A percentile compares a stretch with the other conserved stretches of the same genome.
Conservation (phyloP, 2,888 invertebrate genomes). For the Penaeus monodon region DNA sequence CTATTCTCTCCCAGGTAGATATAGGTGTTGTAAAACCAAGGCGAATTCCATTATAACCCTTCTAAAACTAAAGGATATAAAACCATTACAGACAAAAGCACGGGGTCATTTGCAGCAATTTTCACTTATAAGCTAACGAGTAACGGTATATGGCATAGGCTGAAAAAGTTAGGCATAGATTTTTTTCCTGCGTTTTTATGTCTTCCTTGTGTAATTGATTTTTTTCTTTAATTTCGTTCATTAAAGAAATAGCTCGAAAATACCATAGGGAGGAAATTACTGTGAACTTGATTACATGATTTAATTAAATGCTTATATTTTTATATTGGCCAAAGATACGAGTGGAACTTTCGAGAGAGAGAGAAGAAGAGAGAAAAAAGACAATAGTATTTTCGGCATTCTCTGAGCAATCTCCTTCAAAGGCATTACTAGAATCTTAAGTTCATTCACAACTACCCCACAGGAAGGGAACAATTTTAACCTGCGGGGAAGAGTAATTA, state of each 20-base stretch:
- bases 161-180: not conserved
- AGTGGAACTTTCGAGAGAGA: not conserved
- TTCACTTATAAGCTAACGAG: conserved; percentile 17
- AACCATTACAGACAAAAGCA: conserved; percentile 29
- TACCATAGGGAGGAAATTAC: not conserved
- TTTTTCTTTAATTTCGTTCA: no score
- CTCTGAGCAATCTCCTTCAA: no score
- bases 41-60: conserved; percentile 24
- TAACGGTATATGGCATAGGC: not conserved
- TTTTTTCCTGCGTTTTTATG: no score
- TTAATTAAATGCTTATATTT: no score
- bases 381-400: no score
- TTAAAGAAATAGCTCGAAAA: not conserved
- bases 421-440: no score
- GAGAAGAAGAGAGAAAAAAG: not conserved
- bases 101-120: conserved; percentile 20
- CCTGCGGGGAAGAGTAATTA: conserved; percentile 40
- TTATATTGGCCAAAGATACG: not conserved
- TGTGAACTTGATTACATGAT: no score
- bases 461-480: conserved; percentile 47
- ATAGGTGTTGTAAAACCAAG: conserved; percentile 15
- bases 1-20: not conserved
- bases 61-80: conserved; percentile 28
- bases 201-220: no score
- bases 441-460: not conserved